Base-by-base conservation (phyloP, 2,113 vertebrate genomes). In the Zapus hudsonius region DNA sequence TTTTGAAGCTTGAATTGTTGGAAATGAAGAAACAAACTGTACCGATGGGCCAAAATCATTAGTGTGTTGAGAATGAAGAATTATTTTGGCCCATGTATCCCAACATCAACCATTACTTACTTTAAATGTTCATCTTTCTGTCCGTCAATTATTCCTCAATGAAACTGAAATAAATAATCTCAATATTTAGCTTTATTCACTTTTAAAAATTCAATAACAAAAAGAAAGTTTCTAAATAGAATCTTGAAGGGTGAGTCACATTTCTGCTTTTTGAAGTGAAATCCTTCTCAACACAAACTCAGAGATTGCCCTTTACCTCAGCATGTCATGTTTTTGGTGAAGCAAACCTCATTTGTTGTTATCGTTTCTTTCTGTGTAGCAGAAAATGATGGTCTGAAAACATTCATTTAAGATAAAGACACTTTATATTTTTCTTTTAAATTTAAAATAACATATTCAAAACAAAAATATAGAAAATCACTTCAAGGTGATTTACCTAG, bases 221-320 rank as follows among this genome's bases (percentile, higher is more conserved):
- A 93, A 69, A 13, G 64, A 89, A 78, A 63, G 42, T 19, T 29
- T 87, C 25, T 87, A 87, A 85, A 69, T 67, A 44, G 15, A 87
- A 42, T 90, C 25, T 59, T 27, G 13, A 92, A 52, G 0, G 87
- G 3, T 64, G 11, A 64, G 4, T 89, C 55, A 23, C 33, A 38
- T 73, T 69, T 92, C 36, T 89, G 89, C 38, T 4, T 40, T 4
- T 92, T 95, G 40, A 83, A 76, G 23, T 85, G 69, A 94, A 81
- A 42, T 94, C 88, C 72, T 92, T 64, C 0, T 94, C 82, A 92
- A 63, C 92, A 94, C 80, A 90, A 94, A 80, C 55, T 61, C 87
- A 82, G 84, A 93, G 82, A 36, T 44, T 15, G 94, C 85, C 33
- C 38, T 93, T 78, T 94, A 61, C 87, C 31, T 96, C 78, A 93